Evolutionary conservation across 2,797 vertebrate genomes (phyloP).

Genomic region (Coregonus ussuriensis): DNA sequence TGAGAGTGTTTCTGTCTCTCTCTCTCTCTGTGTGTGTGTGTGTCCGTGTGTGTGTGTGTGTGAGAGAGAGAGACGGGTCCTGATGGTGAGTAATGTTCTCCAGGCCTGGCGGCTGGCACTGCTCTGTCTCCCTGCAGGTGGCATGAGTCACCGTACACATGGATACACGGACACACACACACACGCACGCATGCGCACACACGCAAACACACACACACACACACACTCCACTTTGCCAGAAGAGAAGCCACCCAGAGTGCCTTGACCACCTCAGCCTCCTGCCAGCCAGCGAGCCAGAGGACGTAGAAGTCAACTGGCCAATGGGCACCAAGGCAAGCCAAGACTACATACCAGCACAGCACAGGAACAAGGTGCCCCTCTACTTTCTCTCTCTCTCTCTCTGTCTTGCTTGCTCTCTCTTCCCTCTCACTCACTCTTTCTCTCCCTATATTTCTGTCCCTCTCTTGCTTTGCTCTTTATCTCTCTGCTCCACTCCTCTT

Average conservation of each 20-base stretch:
- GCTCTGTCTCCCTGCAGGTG: conserved; percentile 72
- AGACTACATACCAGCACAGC: conserved; percentile 8
- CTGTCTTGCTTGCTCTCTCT: not conserved
- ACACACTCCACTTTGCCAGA: conserved; percentile 9
- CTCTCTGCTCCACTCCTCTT: not conserved
- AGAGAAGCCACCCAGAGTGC: conserved; percentile 25
- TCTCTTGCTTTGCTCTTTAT: not conserved
- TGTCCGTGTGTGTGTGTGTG: not conserved
- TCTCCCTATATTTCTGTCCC: conserved; percentile 1
- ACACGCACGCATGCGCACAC: conserved; percentile 18
- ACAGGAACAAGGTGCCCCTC: conserved; percentile 16
- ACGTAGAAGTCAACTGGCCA: conserved; percentile 66
- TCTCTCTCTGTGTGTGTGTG: not conserved
- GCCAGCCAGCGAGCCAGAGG: conserved; percentile 46
- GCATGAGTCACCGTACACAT: conserved; percentile 59
- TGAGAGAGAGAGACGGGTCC: conserved; percentile 58
- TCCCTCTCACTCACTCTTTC: conserved; percentile 29
- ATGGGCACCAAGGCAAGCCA: conserved; percentile 55
- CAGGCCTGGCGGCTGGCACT: conserved; percentile 69
- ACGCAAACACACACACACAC: conserved; percentile 17
- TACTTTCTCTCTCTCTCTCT: not conserved
- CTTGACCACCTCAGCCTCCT: conserved; percentile 54
- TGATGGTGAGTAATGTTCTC: conserved; percentile 77
- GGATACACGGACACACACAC: not conserved
- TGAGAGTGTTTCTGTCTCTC: not conserved